Evolutionary conservation across 2,113 vertebrate genomes (phyloP).

Genomic region (Parus major): DNA sequence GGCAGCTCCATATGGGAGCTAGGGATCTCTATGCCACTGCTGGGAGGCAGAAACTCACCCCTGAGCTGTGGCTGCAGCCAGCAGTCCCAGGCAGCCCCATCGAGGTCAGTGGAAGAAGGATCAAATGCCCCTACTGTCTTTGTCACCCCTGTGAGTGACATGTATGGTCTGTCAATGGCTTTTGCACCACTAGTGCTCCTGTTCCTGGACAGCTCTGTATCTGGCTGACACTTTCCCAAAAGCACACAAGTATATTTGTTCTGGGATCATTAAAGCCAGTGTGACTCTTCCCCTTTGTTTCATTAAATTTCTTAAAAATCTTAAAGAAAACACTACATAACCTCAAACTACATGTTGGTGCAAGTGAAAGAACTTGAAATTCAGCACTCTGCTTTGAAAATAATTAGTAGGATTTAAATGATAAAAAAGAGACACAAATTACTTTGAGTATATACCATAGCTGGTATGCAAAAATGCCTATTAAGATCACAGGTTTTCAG

Average conservation of each 20-base stretch:
- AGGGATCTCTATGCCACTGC: fast-evolving
- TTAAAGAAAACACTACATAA: background rate
- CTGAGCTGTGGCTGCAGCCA: fast-evolving
- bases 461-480: background rate
- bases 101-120: fast-evolving
- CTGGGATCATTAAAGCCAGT: background rate
- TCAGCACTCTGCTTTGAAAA: background rate
- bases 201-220: background rate
- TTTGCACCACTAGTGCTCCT: background rate
- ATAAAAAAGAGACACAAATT: background rate
- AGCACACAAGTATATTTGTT: background rate
- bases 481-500: background rate
- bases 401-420: background rate
- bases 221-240: background rate
- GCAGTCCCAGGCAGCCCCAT: background rate
- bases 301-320: background rate
- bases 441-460: background rate
- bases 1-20: background rate
- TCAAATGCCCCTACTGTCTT: background rate
- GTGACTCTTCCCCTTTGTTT: background rate
- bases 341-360: background rate
- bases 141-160: background rate
- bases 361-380: conserved; percentile 4
- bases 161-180: background rate
- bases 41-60: background rate